These are phyloP conservation scores for Catharus minimus DNA, from an alignment of 2,113 vertebrate species.

Conservation along the genomic window DNA sequence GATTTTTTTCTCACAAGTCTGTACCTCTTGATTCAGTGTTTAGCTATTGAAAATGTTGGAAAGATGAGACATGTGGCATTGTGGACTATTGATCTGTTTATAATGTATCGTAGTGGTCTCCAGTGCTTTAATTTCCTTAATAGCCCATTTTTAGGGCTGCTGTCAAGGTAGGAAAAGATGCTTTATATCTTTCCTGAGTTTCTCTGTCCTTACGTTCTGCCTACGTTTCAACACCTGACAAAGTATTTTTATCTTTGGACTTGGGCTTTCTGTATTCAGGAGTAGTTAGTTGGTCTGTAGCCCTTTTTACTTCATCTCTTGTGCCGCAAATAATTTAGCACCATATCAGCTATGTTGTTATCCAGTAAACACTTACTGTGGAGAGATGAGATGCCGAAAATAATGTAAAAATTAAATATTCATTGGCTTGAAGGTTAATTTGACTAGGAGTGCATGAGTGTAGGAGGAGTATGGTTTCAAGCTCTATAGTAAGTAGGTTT, in stretches of 20 bases:
- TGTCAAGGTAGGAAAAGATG: neutral
- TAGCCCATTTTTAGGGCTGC: neutral
- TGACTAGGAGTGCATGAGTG: neutral
- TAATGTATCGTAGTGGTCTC: neutral
- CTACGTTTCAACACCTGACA: neutral
- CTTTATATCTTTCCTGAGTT: neutral
- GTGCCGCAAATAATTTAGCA: neutral
- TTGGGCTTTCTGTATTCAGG: neutral
- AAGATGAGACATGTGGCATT: conserved; percentile 31
- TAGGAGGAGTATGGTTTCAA: conserved; percentile 25
- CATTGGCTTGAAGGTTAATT: conserved; percentile 54
- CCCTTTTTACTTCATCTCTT: neutral
- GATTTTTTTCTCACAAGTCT: conserved; percentile 15
- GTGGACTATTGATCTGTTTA: conserved; percentile 30
- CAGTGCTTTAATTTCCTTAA: conserved; percentile 9
- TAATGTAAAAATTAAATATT: conserved; percentile 46
- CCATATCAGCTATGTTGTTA: neutral
- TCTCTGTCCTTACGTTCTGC: neutral
- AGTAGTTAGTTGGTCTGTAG: neutral
- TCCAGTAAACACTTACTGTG: neutral
- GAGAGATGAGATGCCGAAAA: conserved; percentile 22
- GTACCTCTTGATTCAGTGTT: neutral
- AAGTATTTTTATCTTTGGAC: neutral
- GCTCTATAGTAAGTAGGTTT: conserved; percentile 9
- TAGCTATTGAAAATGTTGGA: neutral